Evolutionary conservation across 2,113 vertebrate species (phyloP).

Genomic region (Boleophthalmus pectinirostris): DNA sequence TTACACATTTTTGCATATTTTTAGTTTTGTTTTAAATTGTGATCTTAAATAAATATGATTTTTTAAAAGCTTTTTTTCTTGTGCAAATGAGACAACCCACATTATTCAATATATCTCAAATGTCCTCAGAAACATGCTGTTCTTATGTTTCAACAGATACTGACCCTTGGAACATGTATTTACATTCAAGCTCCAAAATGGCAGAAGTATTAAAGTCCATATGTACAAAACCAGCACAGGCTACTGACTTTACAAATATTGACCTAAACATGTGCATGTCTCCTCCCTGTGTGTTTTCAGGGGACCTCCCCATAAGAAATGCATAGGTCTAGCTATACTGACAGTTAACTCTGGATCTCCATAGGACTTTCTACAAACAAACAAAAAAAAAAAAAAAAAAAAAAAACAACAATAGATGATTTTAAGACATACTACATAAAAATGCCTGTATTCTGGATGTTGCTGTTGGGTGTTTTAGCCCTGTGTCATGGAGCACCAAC

Average conservation of each 20-base stretch:
- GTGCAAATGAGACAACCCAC: background rate
- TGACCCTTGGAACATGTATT: background rate
- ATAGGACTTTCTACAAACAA: background rate
- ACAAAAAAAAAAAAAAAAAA: too few relatives aligned
- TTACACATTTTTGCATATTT: background rate
- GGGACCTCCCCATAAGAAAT: background rate
- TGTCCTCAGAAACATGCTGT: background rate
- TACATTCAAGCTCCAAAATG: background rate
- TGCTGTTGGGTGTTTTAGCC: conserved; percentile 32
- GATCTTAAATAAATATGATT: background rate
- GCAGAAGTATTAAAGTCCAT: background rate
- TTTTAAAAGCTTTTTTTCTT: background rate
- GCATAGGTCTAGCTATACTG: background rate
- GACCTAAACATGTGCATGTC: too few relatives aligned
- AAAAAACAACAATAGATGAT: conserved; percentile 3
- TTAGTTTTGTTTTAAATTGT: background rate
- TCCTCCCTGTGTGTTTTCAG: too few relatives aligned
- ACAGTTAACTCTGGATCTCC: background rate
- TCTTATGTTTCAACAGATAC: background rate
- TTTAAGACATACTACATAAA: background rate
- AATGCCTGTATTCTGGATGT: conserved; percentile 35
- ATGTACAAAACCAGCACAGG: background rate
- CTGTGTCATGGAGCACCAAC: conserved; percentile 50
- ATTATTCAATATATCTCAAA: background rate
- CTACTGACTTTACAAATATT: background rate